Evolutionary conservation across 2,797 vertebrate species (phyloP).

Genomic region (Phoxinus dragarum): DNA sequence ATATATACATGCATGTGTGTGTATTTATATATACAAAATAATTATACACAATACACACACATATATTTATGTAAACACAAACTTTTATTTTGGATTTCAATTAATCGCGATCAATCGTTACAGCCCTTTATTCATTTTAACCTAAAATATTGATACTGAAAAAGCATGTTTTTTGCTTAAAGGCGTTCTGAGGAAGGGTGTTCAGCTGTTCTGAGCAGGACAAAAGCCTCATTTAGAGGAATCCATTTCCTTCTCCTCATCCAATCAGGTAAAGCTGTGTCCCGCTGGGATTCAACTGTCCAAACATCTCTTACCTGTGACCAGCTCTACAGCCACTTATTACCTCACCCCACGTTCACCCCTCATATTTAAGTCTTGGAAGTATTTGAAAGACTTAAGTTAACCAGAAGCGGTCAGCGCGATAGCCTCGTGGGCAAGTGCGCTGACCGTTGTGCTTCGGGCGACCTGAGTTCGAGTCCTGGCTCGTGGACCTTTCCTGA

Average conservation of each 20-base stretch:
- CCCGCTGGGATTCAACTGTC: slow-evolving; percentile 33
- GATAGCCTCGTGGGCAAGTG: too few relatives aligned
- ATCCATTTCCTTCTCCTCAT: slow-evolving; percentile 43
- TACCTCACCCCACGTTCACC: not conserved
- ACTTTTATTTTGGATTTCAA: too few relatives aligned
- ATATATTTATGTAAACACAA: too few relatives aligned
- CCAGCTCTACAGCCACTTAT: slow-evolving; percentile 23
- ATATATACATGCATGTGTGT: too few relatives aligned
- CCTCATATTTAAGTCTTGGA: not conserved
- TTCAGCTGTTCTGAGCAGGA: slow-evolving; percentile 2
- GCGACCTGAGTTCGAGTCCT: too few relatives aligned
- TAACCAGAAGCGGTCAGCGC: not conserved
- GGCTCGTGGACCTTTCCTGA: too few relatives aligned
- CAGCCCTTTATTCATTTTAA: not conserved
- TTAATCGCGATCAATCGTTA: too few relatives aligned
- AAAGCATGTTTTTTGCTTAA: not conserved
- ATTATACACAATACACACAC: too few relatives aligned
- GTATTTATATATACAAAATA: too few relatives aligned
- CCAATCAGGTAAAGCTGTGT: slow-evolving; percentile 51
- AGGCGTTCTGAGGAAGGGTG: not conserved
- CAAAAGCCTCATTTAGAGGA: slow-evolving; percentile 41
- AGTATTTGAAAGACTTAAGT: not conserved
- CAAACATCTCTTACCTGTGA: slow-evolving; percentile 43
- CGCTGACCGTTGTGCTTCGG: too few relatives aligned
- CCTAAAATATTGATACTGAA: not conserved